Evolutionary conservation across 35 echinoderm and acorn worm genomes (phyloP).

Genomic region (Ophiothrix spiculata): DNA sequence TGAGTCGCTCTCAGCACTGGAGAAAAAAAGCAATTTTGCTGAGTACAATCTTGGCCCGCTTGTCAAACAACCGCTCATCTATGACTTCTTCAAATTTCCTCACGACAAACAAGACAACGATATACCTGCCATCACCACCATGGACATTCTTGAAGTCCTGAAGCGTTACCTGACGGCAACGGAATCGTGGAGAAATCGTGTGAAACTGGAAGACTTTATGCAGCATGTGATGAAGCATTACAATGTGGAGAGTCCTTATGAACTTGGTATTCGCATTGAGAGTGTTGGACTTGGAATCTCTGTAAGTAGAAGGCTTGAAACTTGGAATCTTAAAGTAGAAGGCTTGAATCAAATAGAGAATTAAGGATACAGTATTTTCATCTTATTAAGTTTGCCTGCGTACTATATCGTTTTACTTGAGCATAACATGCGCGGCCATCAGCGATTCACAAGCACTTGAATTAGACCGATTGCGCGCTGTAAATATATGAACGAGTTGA

Average conservation of each 20-base stretch:
- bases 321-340: conserved; percentile 2
- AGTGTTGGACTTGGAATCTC: conserved; percentile 51
- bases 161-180: not conserved
- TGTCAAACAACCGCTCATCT: conserved; percentile 26
- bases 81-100: conserved; percentile 52
- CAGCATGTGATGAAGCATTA: conserved; percentile 28
- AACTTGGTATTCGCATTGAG: conserved; percentile 44
- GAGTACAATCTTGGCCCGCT: conserved; percentile 38
- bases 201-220: conserved; percentile 54
- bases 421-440: too few species aligned
- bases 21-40: conserved; percentile 17
- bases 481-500: too few species aligned
- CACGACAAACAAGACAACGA: conserved; percentile 26
- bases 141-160: conserved; percentile 35
- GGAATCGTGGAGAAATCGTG: conserved; percentile 19
- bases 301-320: conserved; percentile 31
- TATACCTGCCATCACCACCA: conserved; percentile 41
- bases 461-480: too few species aligned
- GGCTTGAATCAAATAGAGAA: too few species aligned
- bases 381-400: too few species aligned
- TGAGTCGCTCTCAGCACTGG: conserved; percentile 10
- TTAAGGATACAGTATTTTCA: too few species aligned
- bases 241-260: conserved; percentile 28
- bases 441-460: too few species aligned
- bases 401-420: too few species aligned